A percentile compares a stretch with the other conserved stretches of the same genome.
Evolutionary conservation across 2,113 vertebrate genomes (phyloP).

Genomic region (Hystrix cristata): DNA sequence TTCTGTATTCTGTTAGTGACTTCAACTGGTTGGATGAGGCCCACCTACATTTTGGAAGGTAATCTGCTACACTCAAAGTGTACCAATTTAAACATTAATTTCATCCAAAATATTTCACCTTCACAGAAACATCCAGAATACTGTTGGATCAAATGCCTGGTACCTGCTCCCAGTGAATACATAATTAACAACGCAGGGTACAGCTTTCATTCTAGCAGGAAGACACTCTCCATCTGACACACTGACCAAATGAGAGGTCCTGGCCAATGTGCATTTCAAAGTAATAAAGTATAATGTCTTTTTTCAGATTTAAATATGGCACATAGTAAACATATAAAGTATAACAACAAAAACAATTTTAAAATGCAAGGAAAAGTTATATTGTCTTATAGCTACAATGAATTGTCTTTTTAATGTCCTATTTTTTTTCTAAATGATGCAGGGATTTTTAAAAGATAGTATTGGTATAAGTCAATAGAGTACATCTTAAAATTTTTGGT

Average conservation of each 20-base stretch:
- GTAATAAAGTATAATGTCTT: neutral
- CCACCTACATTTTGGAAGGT: neutral
- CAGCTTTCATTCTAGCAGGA: neutral
- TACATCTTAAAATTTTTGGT: neutral
- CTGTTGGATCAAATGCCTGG: neutral
- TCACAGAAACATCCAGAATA: neutral
- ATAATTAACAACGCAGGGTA: neutral
- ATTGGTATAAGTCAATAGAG: neutral
- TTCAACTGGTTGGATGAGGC: neutral
- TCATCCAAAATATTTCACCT: neutral
- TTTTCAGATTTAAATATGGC: neutral
- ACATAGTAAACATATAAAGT: neutral
- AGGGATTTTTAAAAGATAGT: neutral
- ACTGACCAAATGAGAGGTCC: neutral
- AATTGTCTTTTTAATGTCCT: neutral
- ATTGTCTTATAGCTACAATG: neutral
- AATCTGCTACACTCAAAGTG: neutral
- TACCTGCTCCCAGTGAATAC: neutral
- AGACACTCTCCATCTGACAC: neutral
- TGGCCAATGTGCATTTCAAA: neutral
- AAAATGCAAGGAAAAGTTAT: slow-evolving; percentile 23
- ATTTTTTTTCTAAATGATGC: neutral
- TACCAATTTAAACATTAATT: neutral
- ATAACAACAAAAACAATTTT: neutral
- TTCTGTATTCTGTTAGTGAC: neutral